Evolutionary conservation across 2,113 vertebrate species (phyloP).

Genomic region (Nothobranchius furzeri): DNA sequence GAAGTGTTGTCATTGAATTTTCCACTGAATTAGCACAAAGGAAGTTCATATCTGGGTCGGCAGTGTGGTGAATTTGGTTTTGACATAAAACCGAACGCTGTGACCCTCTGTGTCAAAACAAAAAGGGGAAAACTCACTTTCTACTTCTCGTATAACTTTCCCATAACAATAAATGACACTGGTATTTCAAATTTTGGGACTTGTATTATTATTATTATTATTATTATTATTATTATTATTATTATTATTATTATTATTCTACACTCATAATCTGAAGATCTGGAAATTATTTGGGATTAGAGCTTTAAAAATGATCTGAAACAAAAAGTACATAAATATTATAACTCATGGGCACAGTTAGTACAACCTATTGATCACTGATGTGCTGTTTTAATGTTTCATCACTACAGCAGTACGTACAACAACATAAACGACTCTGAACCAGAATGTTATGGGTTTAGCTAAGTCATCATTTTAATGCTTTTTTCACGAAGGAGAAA

Average conservation of each 20-base stretch:
- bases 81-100: background rate
- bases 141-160: constrained; percentile 28
- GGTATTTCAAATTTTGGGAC: background rate
- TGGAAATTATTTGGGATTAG: background rate
- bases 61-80: no score
- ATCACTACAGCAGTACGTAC: background rate
- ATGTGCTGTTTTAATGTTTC: background rate
- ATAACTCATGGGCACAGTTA: background rate
- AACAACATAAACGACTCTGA: background rate
- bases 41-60: no score
- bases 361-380: background rate
- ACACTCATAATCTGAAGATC: background rate
- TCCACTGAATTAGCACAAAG: constrained; percentile 1
- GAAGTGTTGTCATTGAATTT: background rate
- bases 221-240: no score
- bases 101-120: background rate
- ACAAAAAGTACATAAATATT: background rate
- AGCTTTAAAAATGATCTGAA: no score
- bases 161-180: background rate
- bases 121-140: constrained; percentile 13
- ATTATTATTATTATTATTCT: no score
- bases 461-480: background rate
- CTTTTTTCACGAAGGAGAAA: background rate
- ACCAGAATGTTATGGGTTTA: background rate
- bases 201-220: no score